Conservation (phyloP, 2,113 vertebrate genomes). For the Diglossa brunneiventris region DNA sequence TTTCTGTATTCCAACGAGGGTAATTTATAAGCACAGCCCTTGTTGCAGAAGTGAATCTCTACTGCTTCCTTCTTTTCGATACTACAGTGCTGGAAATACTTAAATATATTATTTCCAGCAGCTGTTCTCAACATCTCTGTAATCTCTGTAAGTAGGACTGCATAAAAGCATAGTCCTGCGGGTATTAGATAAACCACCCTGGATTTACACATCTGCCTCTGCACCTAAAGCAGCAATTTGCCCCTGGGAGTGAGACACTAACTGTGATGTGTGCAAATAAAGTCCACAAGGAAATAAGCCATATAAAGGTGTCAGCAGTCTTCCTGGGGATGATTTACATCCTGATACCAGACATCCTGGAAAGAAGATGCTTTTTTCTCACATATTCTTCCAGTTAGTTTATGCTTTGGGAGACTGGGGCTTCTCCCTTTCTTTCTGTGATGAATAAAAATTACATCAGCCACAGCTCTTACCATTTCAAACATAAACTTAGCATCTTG, state of each 20-base stretch:
- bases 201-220: background rate
- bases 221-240: background rate
- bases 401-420: background rate
- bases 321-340: background rate
- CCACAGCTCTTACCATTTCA: background rate
- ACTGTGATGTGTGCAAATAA: background rate
- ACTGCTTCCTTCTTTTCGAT: background rate
- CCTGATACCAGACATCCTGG: background rate
- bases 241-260: background rate
- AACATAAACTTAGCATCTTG: background rate
- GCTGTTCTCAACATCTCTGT: background rate
- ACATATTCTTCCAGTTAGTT: background rate
- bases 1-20: background rate
- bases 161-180: background rate
- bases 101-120: background rate
- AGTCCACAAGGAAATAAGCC: background rate
- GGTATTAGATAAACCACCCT: background rate
- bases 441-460: background rate
- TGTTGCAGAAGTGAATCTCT: background rate
- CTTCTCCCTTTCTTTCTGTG: background rate
- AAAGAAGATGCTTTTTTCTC: slow-evolving; percentile 4
- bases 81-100: background rate
- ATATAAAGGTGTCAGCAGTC: background rate
- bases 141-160: background rate
- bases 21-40: background rate